These are phyloP conservation scores for Ophiothrix spiculata DNA, from an alignment of 35 echinoderm and acorn worm genomes.

Conservation along the genomic window DNA sequence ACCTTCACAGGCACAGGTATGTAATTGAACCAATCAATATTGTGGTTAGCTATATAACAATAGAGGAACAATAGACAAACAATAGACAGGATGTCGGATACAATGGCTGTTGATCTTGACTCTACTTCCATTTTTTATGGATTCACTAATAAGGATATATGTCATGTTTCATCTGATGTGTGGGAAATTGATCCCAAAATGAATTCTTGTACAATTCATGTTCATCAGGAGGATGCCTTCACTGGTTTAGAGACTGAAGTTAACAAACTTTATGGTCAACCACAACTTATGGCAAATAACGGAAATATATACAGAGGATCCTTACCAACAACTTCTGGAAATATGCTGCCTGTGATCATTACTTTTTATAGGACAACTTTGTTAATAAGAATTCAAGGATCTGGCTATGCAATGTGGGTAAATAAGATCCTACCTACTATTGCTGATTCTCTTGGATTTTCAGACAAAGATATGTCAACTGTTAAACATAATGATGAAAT, in stretches of 20 bases:
- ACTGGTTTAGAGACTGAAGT: not conserved
- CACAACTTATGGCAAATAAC: not conserved
- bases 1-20: too few relatives aligned
- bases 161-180: not conserved
- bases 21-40: too few relatives aligned
- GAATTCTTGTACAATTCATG: not conserved
- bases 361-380: not conserved
- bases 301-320: not conserved
- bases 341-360: not conserved
- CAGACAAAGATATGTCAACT: too few relatives aligned
- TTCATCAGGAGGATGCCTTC: not conserved
- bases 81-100: too few relatives aligned
- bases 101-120: too few relatives aligned
- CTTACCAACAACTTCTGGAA: not conserved
- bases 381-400: not conserved
- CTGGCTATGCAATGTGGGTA: constrained; percentile 3
- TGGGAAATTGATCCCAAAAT: not conserved
- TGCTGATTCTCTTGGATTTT: too few relatives aligned
- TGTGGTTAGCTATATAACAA: too few relatives aligned
- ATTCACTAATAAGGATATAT: not conserved
- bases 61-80: too few relatives aligned
- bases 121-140: not conserved
- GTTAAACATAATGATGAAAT: too few relatives aligned
- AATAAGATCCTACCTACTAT: not conserved
- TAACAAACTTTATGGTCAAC: not conserved